A percentile compares a stretch with the other conserved stretches of the same genome.
These are phyloP conservation scores for Platycercus adscitus DNA, from an alignment of 2,113 vertebrate species.

Conservation along the genomic window DNA sequence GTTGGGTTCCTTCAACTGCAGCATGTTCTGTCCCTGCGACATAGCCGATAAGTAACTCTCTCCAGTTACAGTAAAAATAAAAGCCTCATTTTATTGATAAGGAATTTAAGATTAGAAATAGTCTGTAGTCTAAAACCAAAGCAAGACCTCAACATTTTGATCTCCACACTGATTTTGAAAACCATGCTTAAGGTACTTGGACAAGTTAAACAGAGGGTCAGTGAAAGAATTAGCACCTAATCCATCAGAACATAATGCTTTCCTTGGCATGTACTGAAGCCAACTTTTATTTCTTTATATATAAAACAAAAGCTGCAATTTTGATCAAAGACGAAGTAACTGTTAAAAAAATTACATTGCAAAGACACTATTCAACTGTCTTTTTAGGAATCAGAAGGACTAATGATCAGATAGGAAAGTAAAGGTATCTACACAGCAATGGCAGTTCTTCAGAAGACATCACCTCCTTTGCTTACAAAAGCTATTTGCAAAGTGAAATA, in stretches of 20 bases:
- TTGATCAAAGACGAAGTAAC: background rate
- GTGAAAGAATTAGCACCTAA: slow-evolving; percentile 33
- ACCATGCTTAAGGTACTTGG: background rate
- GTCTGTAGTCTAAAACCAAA: background rate
- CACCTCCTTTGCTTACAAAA: background rate
- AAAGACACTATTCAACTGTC: background rate
- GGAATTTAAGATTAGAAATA: background rate
- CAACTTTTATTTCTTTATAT: background rate
- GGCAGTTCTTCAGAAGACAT: background rate
- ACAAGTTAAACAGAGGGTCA: background rate
- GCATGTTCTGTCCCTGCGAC: background rate
- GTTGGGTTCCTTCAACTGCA: background rate
- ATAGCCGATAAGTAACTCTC: background rate
- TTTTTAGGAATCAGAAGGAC: background rate
- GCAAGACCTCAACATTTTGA: background rate
- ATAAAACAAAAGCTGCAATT: background rate
- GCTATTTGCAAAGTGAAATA: background rate
- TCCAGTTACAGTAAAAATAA: background rate
- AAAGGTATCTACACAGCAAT: background rate
- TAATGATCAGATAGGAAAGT: background rate
- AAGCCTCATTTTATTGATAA: background rate
- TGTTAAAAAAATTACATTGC: background rate
- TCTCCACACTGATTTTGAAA: background rate
- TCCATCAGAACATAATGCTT: background rate
- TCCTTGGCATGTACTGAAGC: background rate